phyloP scores from a whole-genome alignment of 2,888 invertebrate genomes.

The Trachelus tabidus region DNA sequence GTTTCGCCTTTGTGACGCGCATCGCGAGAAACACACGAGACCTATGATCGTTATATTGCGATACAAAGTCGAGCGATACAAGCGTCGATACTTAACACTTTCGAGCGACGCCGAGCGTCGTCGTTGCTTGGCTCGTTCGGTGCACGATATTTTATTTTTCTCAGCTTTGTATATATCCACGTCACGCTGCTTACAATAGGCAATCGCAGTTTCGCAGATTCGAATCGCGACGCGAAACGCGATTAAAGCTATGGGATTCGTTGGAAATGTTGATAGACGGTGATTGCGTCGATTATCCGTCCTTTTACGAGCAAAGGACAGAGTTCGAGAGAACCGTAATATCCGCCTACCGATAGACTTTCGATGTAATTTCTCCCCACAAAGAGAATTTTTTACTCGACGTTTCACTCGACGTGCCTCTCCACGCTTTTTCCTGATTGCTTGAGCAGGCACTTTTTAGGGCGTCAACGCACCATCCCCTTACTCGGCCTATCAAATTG shows the following conservation, averaged over 20 bases:
- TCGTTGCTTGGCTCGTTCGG: not conserved
- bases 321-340: conserved; percentile 29
- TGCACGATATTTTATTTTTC: not conserved
- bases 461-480: not conserved
- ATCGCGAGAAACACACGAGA: not conserved
- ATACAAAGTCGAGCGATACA: not conserved
- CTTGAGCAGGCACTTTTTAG: not conserved
- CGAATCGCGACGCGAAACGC: not conserved
- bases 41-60: not conserved
- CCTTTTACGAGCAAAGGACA: not conserved
- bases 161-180: not conserved
- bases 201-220: not conserved
- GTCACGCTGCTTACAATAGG: not conserved
- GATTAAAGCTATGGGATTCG: not conserved
- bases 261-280: not conserved
- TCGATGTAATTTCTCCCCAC: conserved; percentile 35
- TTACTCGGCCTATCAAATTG: not conserved
- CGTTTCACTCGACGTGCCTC: not conserved
- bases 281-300: not conserved
- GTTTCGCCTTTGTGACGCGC: not conserved
- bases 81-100: not conserved
- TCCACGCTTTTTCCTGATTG: not conserved
- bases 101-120: not conserved
- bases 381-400: conserved; percentile 3
- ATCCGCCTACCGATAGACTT: conserved; percentile 41